Evolutionary conservation across 2,113 vertebrate species (phyloP).

Genomic region (Microcebus lehilahytsara): DNA sequence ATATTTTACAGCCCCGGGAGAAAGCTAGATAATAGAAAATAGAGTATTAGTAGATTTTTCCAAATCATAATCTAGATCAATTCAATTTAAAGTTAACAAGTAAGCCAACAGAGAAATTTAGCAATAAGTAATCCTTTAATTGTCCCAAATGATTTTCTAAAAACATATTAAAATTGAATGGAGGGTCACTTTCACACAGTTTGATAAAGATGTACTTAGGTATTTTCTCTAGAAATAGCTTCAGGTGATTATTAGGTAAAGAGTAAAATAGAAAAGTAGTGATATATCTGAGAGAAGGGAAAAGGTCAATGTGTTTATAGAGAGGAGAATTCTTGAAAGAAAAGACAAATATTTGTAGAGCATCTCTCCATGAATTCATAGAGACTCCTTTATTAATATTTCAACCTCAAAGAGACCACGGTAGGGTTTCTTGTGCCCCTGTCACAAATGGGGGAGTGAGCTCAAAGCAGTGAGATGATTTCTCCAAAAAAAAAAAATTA

Average conservation of each 20-base stretch:
- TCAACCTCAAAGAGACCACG: neutral
- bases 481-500: neutral
- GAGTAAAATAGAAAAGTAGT: neutral
- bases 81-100: neutral
- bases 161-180: neutral
- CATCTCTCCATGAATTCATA: neutral
- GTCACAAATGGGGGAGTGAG: neutral
- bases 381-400: neutral
- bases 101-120: neutral
- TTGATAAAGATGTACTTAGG: neutral
- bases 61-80: neutral
- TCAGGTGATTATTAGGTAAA: neutral
- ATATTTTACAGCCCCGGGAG: neutral
- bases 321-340: neutral
- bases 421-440: neutral
- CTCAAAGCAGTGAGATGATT: neutral
- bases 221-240: neutral
- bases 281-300: too few relatives aligned
- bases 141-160: neutral
- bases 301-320: neutral
- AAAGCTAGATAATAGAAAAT: neutral
- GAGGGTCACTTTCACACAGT: neutral
- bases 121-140: neutral
- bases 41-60: neutral
- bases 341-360: neutral